Evolutionary conservation across 2,888 invertebrate species (phyloP).

Genomic region (Gnatocerus cornutus): DNA sequence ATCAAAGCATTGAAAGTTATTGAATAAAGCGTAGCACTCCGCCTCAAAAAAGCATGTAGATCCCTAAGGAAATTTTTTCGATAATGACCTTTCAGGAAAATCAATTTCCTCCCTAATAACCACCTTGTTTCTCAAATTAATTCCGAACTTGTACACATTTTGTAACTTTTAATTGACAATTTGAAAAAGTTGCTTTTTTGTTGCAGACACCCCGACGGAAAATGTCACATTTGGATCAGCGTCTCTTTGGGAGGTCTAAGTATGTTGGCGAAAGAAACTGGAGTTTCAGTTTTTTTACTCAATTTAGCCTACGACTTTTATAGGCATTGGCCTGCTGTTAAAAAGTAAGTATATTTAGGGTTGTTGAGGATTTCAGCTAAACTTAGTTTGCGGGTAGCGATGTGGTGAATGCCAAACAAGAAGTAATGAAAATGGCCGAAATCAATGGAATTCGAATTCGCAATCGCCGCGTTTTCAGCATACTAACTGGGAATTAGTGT

Average conservation of each 20-base stretch:
- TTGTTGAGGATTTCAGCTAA: background rate
- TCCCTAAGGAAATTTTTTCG: background rate
- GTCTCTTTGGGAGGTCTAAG: conserved; percentile 82
- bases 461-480: conserved; percentile 23
- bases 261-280: conserved; percentile 92
- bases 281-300: conserved; percentile 85
- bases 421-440: background rate
- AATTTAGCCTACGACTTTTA: conserved; percentile 86
- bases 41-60: conserved; percentile 12
- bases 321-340: conserved; percentile 80
- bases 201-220: conserved; percentile 69
- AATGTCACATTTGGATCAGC: conserved; percentile 77
- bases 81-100: conserved; percentile 1
- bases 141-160: conserved; percentile 39
- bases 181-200: conserved; percentile 40
- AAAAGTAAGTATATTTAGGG: conserved; percentile 72
- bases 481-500: conserved; percentile 5
- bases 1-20: conserved; percentile 34
- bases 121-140: conserved; percentile 23
- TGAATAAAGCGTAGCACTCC: conserved; percentile 15
- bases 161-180: conserved; percentile 47
- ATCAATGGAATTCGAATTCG: conserved; percentile 1
- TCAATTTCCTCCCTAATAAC: conserved; percentile 4
- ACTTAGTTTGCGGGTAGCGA: conserved; percentile 1
- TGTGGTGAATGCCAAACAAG: conserved; percentile 9